Percentiles rank a stretch among this genome's conserved stretches.
Conservation (phyloP, 2,113 vertebrate species). For the Genyomyrus donnyi region DNA sequence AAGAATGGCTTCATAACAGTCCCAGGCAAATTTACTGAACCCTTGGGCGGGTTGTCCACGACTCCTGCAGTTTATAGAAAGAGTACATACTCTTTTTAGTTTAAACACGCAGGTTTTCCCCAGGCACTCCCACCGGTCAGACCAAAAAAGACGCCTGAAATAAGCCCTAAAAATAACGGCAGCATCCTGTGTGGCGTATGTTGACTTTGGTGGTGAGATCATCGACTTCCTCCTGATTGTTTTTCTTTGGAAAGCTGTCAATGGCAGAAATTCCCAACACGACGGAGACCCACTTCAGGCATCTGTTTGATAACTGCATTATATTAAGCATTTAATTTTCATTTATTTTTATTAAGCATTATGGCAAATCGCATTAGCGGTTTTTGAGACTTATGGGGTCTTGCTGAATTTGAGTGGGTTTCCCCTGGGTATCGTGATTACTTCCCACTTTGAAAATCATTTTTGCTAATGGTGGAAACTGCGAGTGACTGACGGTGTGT, state of each 20-base stretch:
- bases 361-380: neutral
- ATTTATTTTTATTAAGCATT: neutral
- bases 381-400: neutral
- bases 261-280: slow-evolving; percentile 27
- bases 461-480: neutral
- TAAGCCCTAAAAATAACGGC: slow-evolving; percentile 43
- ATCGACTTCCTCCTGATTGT: slow-evolving; percentile 46
- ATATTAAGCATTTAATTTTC: neutral
- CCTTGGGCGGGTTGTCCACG: neutral
- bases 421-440: neutral
- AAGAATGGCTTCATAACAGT: neutral
- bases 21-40: neutral
- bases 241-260: slow-evolving; percentile 32
- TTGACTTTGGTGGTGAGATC: slow-evolving; percentile 54
- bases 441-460: neutral
- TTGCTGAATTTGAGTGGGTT: neutral
- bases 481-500: neutral
- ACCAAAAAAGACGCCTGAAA: slow-evolving; percentile 35
- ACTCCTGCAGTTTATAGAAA: neutral
- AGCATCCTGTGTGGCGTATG: slow-evolving; percentile 45
- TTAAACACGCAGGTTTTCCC: neutral
- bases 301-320: neutral
- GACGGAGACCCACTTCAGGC: neutral
- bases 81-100: neutral
- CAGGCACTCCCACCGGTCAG: slow-evolving; percentile 30